Percentiles rank a stretch among this genome's conserved stretches.
Evolutionary conservation across 2,888 invertebrate species (phyloP).

Genomic region (Athalia circularis): DNA sequence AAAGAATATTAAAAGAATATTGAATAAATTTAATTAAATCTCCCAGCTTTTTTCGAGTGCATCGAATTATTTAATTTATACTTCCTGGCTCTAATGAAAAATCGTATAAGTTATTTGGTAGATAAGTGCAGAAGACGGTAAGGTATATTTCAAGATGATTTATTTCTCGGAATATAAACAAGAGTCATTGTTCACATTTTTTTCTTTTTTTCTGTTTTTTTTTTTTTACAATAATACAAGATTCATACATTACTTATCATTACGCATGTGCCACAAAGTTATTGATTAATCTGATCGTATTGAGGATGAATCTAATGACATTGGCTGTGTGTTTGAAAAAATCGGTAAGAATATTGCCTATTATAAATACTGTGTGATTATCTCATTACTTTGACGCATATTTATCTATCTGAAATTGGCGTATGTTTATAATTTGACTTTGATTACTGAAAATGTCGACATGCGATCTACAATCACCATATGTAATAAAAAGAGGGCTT

Average conservation of each 20-base stretch:
- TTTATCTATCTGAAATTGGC: not conserved
- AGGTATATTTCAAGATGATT: constrained; percentile 33
- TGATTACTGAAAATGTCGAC: not conserved
- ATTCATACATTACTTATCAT: constrained; percentile 27
- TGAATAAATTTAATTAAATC: too few species aligned
- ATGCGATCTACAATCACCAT: not conserved
- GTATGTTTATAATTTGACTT: too few species aligned
- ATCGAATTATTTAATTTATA: not conserved
- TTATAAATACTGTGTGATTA: constrained; percentile 22
- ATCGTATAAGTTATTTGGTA: not conserved
- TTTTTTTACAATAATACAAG: constrained; percentile 27
- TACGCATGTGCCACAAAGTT: not conserved
- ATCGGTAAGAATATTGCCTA: not conserved
- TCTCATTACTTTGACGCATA: not conserved
- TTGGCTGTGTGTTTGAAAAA: not conserved
- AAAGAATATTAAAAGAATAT: too few species aligned
- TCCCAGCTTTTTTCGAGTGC: too few species aligned
- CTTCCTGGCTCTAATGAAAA: not conserved
- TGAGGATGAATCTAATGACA: constrained; percentile 9
- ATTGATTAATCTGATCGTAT: not conserved
- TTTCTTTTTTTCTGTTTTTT: not conserved
- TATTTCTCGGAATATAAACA: constrained; percentile 37
- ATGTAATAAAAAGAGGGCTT: constrained; percentile 8
- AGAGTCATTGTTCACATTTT: constrained; percentile 22
- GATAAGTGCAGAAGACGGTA: not conserved